A percentile compares a stretch with the other conserved stretches of the same genome.
Conservation (phyloP, 2,797 vertebrate genomes). For the Discoglossus pictus region DNA sequence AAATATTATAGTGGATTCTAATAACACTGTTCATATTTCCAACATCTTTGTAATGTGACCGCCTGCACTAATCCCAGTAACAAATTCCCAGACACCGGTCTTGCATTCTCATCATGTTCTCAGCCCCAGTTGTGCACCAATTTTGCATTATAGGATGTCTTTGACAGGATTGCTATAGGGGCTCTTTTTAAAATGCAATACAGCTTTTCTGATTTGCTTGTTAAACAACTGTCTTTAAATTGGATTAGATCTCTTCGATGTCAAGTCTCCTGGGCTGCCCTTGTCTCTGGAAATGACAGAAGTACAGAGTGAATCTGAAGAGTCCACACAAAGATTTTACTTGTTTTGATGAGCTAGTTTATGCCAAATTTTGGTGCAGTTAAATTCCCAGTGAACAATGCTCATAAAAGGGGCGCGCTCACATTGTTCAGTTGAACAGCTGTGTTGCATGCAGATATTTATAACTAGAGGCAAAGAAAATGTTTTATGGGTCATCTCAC, state of each 20-base stretch:
- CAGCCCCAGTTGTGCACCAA: slow-evolving; percentile 28
- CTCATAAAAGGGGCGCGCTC: slow-evolving; percentile 60
- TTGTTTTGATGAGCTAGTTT: slow-evolving; percentile 59
- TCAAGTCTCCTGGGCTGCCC: slow-evolving; percentile 40
- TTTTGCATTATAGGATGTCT: slow-evolving; percentile 30
- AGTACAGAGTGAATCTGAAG: slow-evolving; percentile 21
- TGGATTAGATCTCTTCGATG: slow-evolving; percentile 29
- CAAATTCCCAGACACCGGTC: slow-evolving; percentile 39
- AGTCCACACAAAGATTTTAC: slow-evolving; percentile 45
- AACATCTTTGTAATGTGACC: too few species aligned
- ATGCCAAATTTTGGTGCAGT: slow-evolving; percentile 57
- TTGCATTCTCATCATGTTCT: slow-evolving; percentile 46
- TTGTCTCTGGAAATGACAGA: slow-evolving; percentile 16
- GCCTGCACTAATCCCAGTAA: too few species aligned
- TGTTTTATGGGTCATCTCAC: slow-evolving; percentile 60
- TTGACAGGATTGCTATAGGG: slow-evolving; percentile 43
- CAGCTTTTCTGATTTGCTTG: slow-evolving; percentile 43
- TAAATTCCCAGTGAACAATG: slow-evolving; percentile 65
- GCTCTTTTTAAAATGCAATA: slow-evolving; percentile 50
- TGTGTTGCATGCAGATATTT: slow-evolving; percentile 63
- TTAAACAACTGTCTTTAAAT: slow-evolving; percentile 50
- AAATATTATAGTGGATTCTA: too few species aligned
- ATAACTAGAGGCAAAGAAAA: slow-evolving; percentile 64
- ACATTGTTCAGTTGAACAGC: slow-evolving; percentile 58
- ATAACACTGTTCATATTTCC: too few species aligned